These are phyloP conservation scores for Drosophila parthenogenetica DNA, from an alignment of 2,888 invertebrate species.

Conservation along the genomic window DNA sequence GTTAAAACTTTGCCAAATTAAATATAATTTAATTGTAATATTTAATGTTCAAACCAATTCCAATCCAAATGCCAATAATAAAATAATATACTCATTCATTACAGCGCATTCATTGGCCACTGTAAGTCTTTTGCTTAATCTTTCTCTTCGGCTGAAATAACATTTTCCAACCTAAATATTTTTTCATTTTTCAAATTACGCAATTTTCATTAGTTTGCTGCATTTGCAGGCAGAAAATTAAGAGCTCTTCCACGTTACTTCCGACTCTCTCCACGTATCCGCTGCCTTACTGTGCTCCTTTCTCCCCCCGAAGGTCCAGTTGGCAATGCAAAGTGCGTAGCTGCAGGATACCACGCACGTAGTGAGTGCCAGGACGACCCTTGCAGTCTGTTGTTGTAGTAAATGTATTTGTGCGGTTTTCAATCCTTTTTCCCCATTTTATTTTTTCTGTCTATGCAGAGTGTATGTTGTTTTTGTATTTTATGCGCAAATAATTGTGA, in stretches of 20 bases:
- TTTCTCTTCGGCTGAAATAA: conserved; percentile 15
- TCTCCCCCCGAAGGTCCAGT: conserved; percentile 18
- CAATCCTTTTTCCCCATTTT: conserved; percentile 52
- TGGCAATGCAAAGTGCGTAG: conserved; percentile 69
- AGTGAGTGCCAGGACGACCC: conserved; percentile 64
- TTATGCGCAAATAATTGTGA: conserved; percentile 79
- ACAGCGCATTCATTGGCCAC: conserved; percentile 12
- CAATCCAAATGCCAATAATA: neutral
- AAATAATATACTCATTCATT: neutral
- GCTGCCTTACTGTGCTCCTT: neutral
- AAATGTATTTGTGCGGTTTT: conserved; percentile 73
- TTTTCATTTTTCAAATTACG: conserved; percentile 76
- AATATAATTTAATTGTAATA: too few relatives aligned
- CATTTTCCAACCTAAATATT: conserved; percentile 41
- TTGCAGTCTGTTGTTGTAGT: conserved; percentile 58
- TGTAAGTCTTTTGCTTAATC: conserved; percentile 2
- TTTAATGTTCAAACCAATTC: neutral
- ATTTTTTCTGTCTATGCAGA: conserved; percentile 41
- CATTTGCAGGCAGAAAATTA: conserved; percentile 75
- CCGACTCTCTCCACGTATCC: neutral
- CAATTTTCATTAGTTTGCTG: conserved; percentile 81
- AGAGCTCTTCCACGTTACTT: conserved; percentile 52
- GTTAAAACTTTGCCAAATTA: too few relatives aligned
- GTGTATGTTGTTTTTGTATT: conserved; percentile 40
- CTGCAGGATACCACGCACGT: conserved; percentile 72